Base-by-base conservation (phyloP, 2,113 vertebrate genomes). In the Kryptolebias marmoratus region DNA sequence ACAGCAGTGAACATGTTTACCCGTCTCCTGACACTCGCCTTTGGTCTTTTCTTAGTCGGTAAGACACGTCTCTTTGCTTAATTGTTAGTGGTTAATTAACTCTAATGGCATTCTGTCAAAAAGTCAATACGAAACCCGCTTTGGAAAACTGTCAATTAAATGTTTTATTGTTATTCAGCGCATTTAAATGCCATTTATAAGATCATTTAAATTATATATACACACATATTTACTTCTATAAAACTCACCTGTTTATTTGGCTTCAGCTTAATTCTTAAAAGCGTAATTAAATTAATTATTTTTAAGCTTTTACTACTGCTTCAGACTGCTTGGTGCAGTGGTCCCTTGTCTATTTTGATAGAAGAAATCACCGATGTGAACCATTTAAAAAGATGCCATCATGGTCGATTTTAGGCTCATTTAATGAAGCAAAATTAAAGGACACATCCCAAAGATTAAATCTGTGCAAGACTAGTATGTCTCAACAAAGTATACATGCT, bases 41-140 rank as follows among this genome's bases (percentile, higher is more conserved):
- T 83, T 14, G 62, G 62, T 42, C 7, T 89, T 8, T 27, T 74
- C 2, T 65, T 76, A 60, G 18, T 90, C 47, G 90, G 90, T 91
- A 88, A 88, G 89, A 61, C 18, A 42, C 69, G 28, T 22, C 30
- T 80, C 28, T 64, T 58, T 27, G 31, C 64, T 71, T 77, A 16
- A 64, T 50, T 65, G 36, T 36, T 83, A 14, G 47, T 55, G 18
- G 76, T 60, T 72, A 71, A 90, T 83, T 73, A 88, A 87, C 78
- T 86, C 79, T 12, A 3, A 47, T 70, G 16, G 39, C n/a, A 12
- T 50, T 32, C 39, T 47, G 28, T 2, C 0, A 4, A 27, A 18
- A 52, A 30, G 9, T 42, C 4, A 18, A 8, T 5, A 42, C 3
- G 0, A 2, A 79, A 67, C 65, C 11, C 32, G 0, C 1, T 48